A percentile compares a stretch with the other conserved stretches of the same genome.
These are phyloP conservation scores for Diogma glabrata DNA, from an alignment of 2,888 invertebrate species.

Conservation along the genomic window DNA sequence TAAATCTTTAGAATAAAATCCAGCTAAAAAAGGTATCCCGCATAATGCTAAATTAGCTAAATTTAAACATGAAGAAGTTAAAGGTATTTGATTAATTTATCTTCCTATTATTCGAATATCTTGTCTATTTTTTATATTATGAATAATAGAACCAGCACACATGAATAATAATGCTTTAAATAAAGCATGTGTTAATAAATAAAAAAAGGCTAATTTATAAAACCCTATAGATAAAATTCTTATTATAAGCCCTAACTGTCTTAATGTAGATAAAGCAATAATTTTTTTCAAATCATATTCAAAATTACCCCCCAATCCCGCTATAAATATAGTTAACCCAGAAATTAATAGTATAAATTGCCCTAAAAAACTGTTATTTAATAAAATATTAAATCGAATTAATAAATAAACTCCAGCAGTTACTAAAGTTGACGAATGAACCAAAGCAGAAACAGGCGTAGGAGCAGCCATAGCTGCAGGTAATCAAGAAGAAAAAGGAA, in stretches of 20 bases:
- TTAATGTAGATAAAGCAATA: constrained; percentile 66
- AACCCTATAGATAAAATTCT: constrained; percentile 46
- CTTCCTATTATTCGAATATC: constrained; percentile 54
- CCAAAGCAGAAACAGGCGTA: constrained; percentile 61
- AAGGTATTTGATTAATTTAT: constrained; percentile 39
- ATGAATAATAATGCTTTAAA: constrained; percentile 67
- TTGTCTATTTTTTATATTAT: constrained; percentile 48
- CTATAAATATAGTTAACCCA: constrained; percentile 47
- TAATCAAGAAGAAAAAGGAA: constrained; percentile 67
- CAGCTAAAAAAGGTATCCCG: constrained; percentile 51
- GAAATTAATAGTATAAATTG: constrained; percentile 43
- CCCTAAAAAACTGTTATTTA: constrained; percentile 23
- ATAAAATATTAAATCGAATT: constrained; percentile 52
- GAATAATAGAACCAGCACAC: constrained; percentile 58
- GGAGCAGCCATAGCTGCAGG: constrained; percentile 68
- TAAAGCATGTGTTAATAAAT: constrained; percentile 59
- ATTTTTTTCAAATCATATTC: constrained; percentile 64
- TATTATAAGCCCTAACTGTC: constrained; percentile 63
- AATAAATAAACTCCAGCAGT: constrained; percentile 64
- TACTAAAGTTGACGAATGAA: constrained; percentile 68
- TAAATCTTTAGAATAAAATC: constrained; percentile 54
- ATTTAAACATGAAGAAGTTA: constrained; percentile 44
- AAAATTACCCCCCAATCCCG: constrained; percentile 48
- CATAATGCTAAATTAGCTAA: constrained; percentile 48
- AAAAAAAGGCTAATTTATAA: constrained; percentile 52